Conservation (phyloP, 2,888 invertebrate species). For the Thymelicus sylvestris region DNA sequence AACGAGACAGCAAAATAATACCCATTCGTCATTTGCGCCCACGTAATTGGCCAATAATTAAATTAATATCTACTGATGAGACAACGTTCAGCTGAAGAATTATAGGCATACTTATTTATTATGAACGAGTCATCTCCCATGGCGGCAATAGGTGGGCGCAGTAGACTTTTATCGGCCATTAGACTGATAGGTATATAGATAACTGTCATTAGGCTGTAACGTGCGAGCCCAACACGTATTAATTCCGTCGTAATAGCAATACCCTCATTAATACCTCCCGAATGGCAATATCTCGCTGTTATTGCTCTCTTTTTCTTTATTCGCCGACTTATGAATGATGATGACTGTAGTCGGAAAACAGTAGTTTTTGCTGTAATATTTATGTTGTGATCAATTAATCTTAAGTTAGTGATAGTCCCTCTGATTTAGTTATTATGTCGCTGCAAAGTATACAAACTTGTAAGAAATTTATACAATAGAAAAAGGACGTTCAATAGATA, state of each 20-base stretch:
- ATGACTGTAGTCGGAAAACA: neutral
- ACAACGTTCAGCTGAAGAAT: neutral
- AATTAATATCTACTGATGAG: neutral
- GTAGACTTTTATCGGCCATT: slow-evolving; percentile 33
- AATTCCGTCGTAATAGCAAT: slow-evolving; percentile 32
- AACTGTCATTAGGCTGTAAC: slow-evolving; percentile 33
- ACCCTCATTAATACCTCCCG: slow-evolving; percentile 55
- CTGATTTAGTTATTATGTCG: neutral
- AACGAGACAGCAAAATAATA: too few species aligned
- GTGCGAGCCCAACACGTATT: slow-evolving; percentile 30
- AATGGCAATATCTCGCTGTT: slow-evolving; percentile 38
- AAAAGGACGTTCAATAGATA: too few species aligned
- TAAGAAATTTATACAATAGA: too few species aligned
- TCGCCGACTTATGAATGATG: slow-evolving; percentile 16
- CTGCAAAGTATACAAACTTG: too few species aligned
- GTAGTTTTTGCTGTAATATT: neutral
- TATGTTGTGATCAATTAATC: neutral
- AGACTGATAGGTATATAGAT: slow-evolving; percentile 29
- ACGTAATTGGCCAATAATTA: neutral
- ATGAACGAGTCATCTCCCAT: slow-evolving; percentile 9
- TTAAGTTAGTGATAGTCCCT: neutral
- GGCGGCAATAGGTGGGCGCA: slow-evolving; percentile 1
- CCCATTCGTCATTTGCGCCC: neutral
- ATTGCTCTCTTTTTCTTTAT: slow-evolving; percentile 25
- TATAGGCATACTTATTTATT: slow-evolving; percentile 6